A percentile compares a stretch with the other conserved stretches of the same genome.
These are phyloP conservation scores for Philotrypesis tridentata DNA, from an alignment of 1,140 invertebrate species.

Conservation along the genomic window DNA sequence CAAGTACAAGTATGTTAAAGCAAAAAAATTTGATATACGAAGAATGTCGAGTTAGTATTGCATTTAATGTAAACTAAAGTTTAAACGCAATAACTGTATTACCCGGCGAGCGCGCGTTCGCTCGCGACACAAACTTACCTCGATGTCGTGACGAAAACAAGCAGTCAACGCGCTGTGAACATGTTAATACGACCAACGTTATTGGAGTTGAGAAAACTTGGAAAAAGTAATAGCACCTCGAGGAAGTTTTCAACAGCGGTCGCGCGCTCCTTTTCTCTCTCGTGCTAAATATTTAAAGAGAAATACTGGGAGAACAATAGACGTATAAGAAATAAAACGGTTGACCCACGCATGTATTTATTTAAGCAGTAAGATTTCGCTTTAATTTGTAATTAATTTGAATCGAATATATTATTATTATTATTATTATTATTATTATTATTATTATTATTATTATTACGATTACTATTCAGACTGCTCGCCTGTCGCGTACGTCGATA, in stretches of 20 bases:
- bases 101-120: constrained; percentile 13
- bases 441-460: constrained; percentile 27
- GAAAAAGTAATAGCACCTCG: neutral
- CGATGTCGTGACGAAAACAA: neutral
- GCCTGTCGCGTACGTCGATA: constrained; percentile 1
- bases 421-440: constrained; percentile 33
- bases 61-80: constrained; percentile 39
- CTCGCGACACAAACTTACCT: neutral
- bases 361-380: constrained; percentile 46
- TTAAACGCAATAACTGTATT: constrained; percentile 46
- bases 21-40: constrained; percentile 8
- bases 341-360: constrained; percentile 46
- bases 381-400: constrained; percentile 48
- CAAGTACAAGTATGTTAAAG: constrained; percentile 36
- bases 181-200: neutral
- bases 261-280: neutral
- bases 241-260: constrained; percentile 7
- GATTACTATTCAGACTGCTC: neutral
- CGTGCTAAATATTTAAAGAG: constrained; percentile 43
- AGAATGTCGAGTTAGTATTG: constrained; percentile 33
- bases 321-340: constrained; percentile 20
- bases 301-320: constrained; percentile 34
- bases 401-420: constrained; percentile 44
- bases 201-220: neutral
- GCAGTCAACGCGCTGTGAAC: neutral